These are phyloP conservation scores for Micromys minutus DNA, from an alignment of 2,113 vertebrate species.

Conservation along the genomic window DNA sequence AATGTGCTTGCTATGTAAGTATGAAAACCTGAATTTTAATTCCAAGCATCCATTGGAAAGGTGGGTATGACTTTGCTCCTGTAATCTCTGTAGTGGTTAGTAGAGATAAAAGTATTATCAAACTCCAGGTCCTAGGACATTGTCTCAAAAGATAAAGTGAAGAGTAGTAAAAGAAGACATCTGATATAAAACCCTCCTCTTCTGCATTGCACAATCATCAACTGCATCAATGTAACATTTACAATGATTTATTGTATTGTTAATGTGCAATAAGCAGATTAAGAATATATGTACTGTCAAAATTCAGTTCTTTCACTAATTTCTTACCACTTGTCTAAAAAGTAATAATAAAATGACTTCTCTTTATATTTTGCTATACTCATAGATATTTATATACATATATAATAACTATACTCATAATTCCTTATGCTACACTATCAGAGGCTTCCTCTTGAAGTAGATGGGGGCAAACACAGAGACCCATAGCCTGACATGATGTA, in stretches of 20 bases:
- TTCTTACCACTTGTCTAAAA: neutral
- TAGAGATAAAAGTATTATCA: neutral
- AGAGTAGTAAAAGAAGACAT: neutral
- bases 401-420: too few relatives aligned
- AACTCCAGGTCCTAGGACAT: neutral
- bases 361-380: neutral
- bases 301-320: neutral
- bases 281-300: neutral
- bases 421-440: neutral
- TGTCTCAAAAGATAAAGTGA: neutral
- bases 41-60: neutral
- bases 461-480: too few relatives aligned
- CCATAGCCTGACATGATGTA: neutral
- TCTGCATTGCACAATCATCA: neutral
- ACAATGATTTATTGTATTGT: too few relatives aligned
- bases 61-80: neutral
- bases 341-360: neutral
- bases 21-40: neutral
- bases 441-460: neutral
- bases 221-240: neutral
- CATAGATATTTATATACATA: neutral
- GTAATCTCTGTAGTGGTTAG: neutral
- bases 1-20: neutral
- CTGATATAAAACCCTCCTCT: neutral
- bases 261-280: neutral